These are phyloP conservation scores for Euura lappo DNA, from an alignment of 1,140 invertebrate species.

Conservation along the genomic window DNA sequence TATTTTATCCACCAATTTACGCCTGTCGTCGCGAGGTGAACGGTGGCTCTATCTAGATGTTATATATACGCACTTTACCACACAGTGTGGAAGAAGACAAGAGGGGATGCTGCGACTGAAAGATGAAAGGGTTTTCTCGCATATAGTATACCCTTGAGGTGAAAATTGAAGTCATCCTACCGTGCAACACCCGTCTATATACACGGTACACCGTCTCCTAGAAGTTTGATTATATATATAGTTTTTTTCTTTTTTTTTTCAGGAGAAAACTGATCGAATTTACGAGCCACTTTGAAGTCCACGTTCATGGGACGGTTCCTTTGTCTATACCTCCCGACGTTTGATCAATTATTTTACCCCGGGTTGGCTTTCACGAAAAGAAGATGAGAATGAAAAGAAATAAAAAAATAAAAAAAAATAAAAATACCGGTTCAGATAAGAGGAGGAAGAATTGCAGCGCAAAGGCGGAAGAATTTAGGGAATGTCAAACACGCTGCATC, in stretches of 20 bases:
- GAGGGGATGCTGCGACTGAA: conserved; percentile 10
- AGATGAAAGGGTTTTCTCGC: conserved; percentile 38
- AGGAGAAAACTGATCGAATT: conserved; percentile 1
- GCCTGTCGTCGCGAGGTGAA: conserved; percentile 25
- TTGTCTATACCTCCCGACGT: not conserved
- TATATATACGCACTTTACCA: not conserved
- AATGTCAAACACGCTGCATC: too few relatives aligned
- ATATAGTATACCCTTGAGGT: conserved; percentile 9
- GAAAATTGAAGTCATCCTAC: conserved; percentile 25
- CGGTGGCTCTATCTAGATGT: conserved; percentile 8
- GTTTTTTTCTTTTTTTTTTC: not conserved
- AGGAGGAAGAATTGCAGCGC: too few relatives aligned
- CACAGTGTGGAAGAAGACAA: conserved; percentile 8
- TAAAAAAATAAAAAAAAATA: not conserved
- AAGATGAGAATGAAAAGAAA: not conserved
- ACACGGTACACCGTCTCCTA: not conserved
- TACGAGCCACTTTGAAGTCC: conserved; percentile 2
- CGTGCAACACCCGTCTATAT: not conserved
- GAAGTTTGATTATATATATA: conserved; percentile 12
- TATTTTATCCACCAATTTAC: conserved; percentile 49
- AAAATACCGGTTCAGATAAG: too few relatives aligned
- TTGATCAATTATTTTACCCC: not conserved
- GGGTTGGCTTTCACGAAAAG: not conserved
- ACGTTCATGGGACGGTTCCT: not conserved
- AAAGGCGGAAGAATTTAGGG: too few relatives aligned